A percentile compares a stretch with the other conserved stretches of the same genome.
Conservation (phyloP, 2,888 invertebrate species). For the Scaptomyza caliginosa region DNA sequence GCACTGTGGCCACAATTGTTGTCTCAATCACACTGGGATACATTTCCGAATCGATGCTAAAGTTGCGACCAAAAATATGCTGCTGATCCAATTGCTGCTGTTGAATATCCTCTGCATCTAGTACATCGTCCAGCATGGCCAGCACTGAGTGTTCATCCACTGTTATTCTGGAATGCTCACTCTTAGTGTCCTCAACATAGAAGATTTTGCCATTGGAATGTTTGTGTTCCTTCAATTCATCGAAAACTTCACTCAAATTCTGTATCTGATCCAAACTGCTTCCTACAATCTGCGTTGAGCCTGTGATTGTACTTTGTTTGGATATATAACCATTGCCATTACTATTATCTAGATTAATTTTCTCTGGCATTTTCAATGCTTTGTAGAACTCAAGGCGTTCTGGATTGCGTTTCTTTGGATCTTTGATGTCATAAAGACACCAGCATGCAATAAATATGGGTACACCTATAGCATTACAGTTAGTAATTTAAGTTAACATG, state of each 20-base stretch:
- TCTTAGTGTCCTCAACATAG: slow-evolving; percentile 75
- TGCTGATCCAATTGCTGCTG: slow-evolving; percentile 45
- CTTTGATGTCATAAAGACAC: slow-evolving; percentile 76
- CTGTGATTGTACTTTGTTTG: slow-evolving; percentile 45
- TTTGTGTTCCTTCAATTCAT: slow-evolving; percentile 76
- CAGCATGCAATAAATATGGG: slow-evolving; percentile 81
- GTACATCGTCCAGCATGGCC: slow-evolving; percentile 81
- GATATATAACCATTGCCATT: slow-evolving; percentile 34
- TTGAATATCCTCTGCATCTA: slow-evolving; percentile 75
- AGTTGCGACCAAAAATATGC: slow-evolving; percentile 55
- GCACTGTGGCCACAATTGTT: slow-evolving; percentile 81
- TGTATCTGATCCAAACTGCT: slow-evolving; percentile 80
- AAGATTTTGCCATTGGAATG: slow-evolving; percentile 80
- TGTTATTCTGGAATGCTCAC: slow-evolving; percentile 46
- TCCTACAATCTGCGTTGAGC: slow-evolving; percentile 47
- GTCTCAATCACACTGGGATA: slow-evolving; percentile 79
- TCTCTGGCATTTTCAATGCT: slow-evolving; percentile 38
- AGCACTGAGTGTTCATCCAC: slow-evolving; percentile 81
- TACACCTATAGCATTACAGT: slow-evolving; percentile 71
- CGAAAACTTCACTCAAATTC: slow-evolving; percentile 73
- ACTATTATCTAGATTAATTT: not conserved
- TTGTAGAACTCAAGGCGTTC: slow-evolving; percentile 64
- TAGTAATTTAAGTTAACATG: slow-evolving; percentile 55
- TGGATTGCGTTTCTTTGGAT: slow-evolving; percentile 67
- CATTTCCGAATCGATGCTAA: slow-evolving; percentile 80